Base-by-base conservation (phyloP, 1,140 invertebrate species). In the Coboldia fuscipes region DNA sequence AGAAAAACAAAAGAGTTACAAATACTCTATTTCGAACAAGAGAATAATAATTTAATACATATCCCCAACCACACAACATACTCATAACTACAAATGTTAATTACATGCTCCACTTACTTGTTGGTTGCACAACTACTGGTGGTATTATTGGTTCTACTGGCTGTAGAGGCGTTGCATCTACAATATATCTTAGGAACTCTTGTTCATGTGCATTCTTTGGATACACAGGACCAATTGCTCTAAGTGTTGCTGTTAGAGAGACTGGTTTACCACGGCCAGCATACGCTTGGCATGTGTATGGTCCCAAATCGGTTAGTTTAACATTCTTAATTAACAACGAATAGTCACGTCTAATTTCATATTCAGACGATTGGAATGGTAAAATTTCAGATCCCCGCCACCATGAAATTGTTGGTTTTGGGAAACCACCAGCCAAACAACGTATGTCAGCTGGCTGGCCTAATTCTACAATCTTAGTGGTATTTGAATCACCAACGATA, bases 231-330 rank as follows among this genome's bases (percentile, higher is more conserved):
- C 72, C 70, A 30, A 74, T 49, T 0, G 75, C 74, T 43, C 72
- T 68, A 1, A 90, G 58, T 0, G 63, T 68, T 0, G 84, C 60
- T 1, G 69, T 67, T 67, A 75, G 78, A 14, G 75, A 74, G 1
- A 74, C 73, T 3, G 82, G 70, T 36, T 68, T 68, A 3, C 77
- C 79, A 5, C 72, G 47, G 2, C 78, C 80, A 46, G 89, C 89
- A 51, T 80, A 89, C 1, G 80, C 81, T 45, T 84, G 76, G 46
- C 84, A 90, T 1, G 72, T 76, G 51, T 89, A 86, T n/a, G 72
- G 58, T 9, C 84, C 84, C 3, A 84, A 62, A 41, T 72, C 75
- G 12, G 66, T 65, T 1, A 78, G 38, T 5, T 67, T 65, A 1
- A 92, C 68, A 0, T 67, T 58, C 30, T 69, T 61, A 44, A 92